Percentiles rank a stretch among this genome's conserved stretches.
These are phyloP conservation scores for Lytechinus variegatus DNA, from an alignment of 35 echinoderm and acorn worm genomes.

Conservation along the genomic window DNA sequence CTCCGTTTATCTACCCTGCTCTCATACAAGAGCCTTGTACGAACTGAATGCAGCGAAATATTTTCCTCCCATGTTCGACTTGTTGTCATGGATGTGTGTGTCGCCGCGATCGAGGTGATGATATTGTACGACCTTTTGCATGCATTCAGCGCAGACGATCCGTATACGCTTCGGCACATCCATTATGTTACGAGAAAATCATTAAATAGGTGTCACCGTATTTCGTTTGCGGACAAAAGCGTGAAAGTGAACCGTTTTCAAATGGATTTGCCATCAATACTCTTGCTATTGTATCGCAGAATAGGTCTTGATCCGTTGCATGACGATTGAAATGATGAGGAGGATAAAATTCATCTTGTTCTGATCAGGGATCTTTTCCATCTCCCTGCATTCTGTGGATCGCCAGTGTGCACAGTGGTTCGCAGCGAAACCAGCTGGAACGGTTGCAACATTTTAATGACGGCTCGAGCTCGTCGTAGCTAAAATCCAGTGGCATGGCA, in stretches of 20 bases:
- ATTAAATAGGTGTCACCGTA: background rate
- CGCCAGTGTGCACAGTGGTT: background rate
- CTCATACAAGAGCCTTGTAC: background rate
- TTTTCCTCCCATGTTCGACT: background rate
- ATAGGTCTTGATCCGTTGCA: background rate
- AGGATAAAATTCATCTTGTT: background rate
- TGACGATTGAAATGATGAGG: background rate
- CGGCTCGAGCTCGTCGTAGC: too few species aligned
- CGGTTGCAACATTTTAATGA: too few species aligned
- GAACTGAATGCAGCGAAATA: background rate
- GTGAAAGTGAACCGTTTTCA: background rate
- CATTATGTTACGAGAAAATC: background rate
- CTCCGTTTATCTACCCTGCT: background rate
- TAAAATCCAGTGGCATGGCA: too few species aligned
- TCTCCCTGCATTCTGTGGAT: background rate
- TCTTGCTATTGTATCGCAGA: background rate
- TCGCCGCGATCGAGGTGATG: background rate
- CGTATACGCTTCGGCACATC: background rate
- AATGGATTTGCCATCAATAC: background rate
- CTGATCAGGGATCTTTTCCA: background rate
- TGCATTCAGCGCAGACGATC: background rate
- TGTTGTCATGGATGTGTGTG: conserved; percentile 9
- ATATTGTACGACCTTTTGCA: background rate
- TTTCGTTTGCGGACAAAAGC: background rate
- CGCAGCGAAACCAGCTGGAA: background rate